These are phyloP conservation scores for Daktulosphaira vitifoliae DNA, from an alignment of 1,140 invertebrate genomes.

Conservation along the genomic window DNA sequence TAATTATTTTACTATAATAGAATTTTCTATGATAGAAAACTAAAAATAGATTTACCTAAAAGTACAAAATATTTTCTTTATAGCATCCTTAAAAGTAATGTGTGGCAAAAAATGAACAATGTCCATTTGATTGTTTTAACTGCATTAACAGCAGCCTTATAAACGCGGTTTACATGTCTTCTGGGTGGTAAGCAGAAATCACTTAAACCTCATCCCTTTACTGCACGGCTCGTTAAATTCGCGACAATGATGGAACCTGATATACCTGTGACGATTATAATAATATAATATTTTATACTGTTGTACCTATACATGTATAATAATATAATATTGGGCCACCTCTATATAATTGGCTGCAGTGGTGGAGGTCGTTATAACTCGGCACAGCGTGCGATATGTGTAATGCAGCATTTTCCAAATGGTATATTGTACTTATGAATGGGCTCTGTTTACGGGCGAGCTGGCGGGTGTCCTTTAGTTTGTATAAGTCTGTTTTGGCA, in stretches of 20 bases:
- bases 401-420: too few relatives aligned
- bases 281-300: not conserved
- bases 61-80: too few relatives aligned
- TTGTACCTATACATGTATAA: not conserved
- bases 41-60: too few relatives aligned
- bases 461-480: constrained; percentile 3
- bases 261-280: not conserved
- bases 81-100: too few relatives aligned
- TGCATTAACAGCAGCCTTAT: too few relatives aligned
- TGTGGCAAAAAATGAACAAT: too few relatives aligned
- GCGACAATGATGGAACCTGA: not conserved
- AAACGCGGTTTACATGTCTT: too few relatives aligned
- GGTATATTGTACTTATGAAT: too few relatives aligned
- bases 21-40: too few relatives aligned
- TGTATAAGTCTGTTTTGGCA: constrained; percentile 19
- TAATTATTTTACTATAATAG: too few relatives aligned
- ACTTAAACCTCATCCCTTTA: not conserved
- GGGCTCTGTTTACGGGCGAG: constrained; percentile 18
- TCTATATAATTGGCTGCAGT: not conserved
- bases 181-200: not conserved
- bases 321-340: not conserved
- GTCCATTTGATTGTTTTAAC: too few relatives aligned
- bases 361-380: not conserved
- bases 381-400: too few relatives aligned
- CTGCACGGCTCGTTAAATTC: constrained; percentile 20